phyloP scores from a whole-genome alignment of 2,888 invertebrate genomes.

The Noctua janthe region DNA sequence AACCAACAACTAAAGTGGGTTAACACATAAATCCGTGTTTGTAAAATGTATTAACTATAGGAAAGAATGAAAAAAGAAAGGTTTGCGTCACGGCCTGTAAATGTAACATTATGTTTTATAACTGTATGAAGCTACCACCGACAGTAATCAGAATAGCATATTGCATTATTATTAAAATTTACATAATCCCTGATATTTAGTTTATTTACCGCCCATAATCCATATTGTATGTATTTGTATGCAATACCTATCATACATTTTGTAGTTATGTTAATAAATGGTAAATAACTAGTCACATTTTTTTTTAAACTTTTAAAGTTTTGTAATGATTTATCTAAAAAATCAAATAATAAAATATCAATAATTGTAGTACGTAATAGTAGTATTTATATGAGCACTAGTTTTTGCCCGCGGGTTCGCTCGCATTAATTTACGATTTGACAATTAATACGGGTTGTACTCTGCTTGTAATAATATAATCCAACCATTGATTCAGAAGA shows the following conservation, averaged over 20 bases:
- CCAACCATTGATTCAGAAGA: too few species aligned
- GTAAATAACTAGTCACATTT: not conserved
- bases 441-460: too few species aligned
- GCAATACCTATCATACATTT: conserved; percentile 1
- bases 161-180: conserved; percentile 45
- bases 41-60: conserved; percentile 14
- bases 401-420: too few species aligned
- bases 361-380: not conserved
- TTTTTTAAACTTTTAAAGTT: not conserved
- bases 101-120: conserved; percentile 54
- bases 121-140: conserved; percentile 42
- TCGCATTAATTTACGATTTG: too few species aligned
- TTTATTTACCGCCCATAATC: conserved; percentile 35
- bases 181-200: conserved; percentile 58
- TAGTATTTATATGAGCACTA: not conserved
- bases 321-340: too few species aligned
- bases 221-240: not conserved
- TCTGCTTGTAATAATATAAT: too few species aligned
- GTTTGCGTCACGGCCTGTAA: conserved; percentile 58
- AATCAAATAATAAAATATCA: not conserved
- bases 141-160: conserved; percentile 43
- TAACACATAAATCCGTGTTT: not conserved
- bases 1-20: not conserved
- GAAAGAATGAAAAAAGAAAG: conserved; percentile 62
- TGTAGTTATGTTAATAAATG: conserved; percentile 3